Conservation (phyloP, 1,140 invertebrate genomes). For the Euglossa dilemma region DNA sequence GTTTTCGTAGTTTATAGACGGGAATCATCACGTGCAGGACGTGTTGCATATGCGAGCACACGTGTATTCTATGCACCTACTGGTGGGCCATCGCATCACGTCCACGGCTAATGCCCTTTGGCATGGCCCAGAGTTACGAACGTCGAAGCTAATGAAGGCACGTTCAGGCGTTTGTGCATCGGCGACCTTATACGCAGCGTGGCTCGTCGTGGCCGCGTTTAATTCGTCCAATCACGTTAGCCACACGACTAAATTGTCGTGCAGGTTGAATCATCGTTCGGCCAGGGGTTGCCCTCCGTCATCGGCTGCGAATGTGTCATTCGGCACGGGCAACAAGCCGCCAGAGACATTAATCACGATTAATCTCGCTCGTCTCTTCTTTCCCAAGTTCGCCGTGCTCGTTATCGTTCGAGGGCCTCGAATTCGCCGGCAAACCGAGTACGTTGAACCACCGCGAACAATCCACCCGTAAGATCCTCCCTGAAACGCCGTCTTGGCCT, state of each 20-base stretch:
- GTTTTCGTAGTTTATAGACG: no score
- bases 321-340: no score
- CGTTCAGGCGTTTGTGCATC: slow-evolving; percentile 61
- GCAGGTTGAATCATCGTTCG: slow-evolving; percentile 61
- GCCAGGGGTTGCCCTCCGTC: neutral
- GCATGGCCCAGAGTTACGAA: slow-evolving; percentile 46
- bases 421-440: neutral
- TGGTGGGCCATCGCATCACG: slow-evolving; percentile 46
- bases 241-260: slow-evolving; percentile 53
- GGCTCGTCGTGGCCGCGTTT: slow-evolving; percentile 51
- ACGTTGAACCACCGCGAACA: neutral
- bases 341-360: neutral
- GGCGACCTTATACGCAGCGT: slow-evolving; percentile 50
- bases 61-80: slow-evolving; percentile 13
- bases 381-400: no score
- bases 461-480: neutral
- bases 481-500: neutral
- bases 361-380: slow-evolving; percentile 10
- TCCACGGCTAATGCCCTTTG: slow-evolving; percentile 63
- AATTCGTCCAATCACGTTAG: slow-evolving; percentile 69
- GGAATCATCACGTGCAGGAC: neutral
- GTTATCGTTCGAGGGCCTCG: neutral
- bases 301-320: slow-evolving; percentile 7
- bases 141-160: slow-evolving; percentile 64
- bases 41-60: no score